These are phyloP conservation scores for Uromys caudimaculatus DNA, from an alignment of 2,797 vertebrate genomes.

Conservation along the genomic window DNA sequence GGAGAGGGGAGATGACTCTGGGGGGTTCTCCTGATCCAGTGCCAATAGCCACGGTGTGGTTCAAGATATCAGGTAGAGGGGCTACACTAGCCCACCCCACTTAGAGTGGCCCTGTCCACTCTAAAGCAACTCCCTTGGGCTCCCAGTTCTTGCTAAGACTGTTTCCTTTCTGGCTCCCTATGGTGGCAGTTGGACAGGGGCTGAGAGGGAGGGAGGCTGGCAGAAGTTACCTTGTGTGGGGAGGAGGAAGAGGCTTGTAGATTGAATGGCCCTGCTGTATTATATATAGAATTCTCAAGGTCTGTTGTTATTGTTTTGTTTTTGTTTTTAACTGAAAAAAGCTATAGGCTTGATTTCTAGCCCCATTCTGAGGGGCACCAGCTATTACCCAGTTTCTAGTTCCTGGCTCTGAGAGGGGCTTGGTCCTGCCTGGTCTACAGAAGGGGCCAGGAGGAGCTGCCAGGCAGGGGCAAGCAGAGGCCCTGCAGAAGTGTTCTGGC, in stretches of 20 bases:
- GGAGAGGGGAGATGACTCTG: background rate
- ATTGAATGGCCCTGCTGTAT: accelerated
- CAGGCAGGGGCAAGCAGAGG: background rate
- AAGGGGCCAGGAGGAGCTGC: background rate
- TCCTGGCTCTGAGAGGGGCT: background rate
- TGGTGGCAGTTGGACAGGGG: background rate
- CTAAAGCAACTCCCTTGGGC: background rate
- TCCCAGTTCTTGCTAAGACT: background rate
- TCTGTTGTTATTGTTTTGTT: background rate
- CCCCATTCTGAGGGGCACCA: slow-evolving; percentile 51
- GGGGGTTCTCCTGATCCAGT: background rate
- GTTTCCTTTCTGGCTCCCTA: slow-evolving; percentile 43
- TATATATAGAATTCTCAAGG: slow-evolving; percentile 63
- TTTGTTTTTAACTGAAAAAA: slow-evolving; percentile 76
- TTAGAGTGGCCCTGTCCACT: background rate
- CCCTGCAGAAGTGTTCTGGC: background rate
- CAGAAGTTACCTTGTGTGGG: background rate
- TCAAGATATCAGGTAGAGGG: background rate
- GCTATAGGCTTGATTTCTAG: slow-evolving; percentile 61
- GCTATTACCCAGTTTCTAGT: background rate
- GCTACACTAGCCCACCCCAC: background rate
- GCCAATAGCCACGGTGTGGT: background rate
- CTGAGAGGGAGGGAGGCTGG: background rate
- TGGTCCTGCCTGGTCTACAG: background rate
- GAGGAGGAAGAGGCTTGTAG: background rate